Evolutionary conservation across 2,797 vertebrate species (phyloP).

Genomic region (Notoglanidium macrostoma): DNA sequence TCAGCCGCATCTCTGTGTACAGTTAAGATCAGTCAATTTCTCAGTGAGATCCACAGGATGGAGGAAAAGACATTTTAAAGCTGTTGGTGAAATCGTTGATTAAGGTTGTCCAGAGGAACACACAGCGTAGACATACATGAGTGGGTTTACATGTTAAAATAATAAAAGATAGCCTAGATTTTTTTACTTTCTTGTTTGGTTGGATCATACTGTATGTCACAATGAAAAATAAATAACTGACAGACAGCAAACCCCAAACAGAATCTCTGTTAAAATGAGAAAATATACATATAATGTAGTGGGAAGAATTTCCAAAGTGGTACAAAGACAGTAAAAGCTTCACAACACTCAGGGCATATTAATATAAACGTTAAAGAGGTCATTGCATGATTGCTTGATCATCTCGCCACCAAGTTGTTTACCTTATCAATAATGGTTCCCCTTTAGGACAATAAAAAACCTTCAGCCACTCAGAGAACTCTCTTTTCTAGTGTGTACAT

Average conservation of each 20-base stretch:
- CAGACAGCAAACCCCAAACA: no score
- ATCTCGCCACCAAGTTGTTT: neutral
- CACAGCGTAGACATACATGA: neutral
- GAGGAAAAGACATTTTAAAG: slow-evolving; percentile 14
- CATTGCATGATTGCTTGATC: neutral
- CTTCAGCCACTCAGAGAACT: neutral
- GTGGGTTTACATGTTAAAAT: neutral
- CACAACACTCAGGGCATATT: neutral
- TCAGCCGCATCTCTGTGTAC: slow-evolving; percentile 16
- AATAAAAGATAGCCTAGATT: no score
- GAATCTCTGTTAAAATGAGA: no score
- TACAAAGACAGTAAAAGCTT: neutral
- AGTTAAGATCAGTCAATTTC: slow-evolving; percentile 28
- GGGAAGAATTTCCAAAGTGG: neutral
- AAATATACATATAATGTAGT: no score
- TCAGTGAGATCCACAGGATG: neutral
- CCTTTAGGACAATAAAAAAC: neutral
- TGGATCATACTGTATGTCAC: no score
- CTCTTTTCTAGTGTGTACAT: no score
- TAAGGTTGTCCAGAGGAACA: neutral
- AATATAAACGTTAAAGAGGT: neutral
- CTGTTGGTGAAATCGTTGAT: slow-evolving; percentile 7
- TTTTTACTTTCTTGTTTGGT: no score
- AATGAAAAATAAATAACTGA: no score
- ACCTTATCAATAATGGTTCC: neutral